These are phyloP conservation scores for Garrulus glandarius DNA, from an alignment of 2,797 vertebrate genomes.

Conservation along the genomic window DNA sequence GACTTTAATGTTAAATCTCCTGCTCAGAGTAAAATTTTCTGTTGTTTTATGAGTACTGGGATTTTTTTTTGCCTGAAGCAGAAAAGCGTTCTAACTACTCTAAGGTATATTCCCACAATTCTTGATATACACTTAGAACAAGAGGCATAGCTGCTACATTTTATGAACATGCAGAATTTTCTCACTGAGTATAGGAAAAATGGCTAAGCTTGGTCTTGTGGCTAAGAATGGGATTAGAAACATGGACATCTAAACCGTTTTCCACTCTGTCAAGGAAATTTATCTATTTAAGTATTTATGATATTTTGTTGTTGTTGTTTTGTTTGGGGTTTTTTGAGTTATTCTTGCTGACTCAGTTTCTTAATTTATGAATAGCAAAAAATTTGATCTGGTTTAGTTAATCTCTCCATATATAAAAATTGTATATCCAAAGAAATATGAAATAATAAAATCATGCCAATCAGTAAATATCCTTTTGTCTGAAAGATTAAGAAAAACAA, in stretches of 20 bases:
- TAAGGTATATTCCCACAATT: not conserved
- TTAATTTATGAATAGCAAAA: not conserved
- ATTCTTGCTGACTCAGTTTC: not conserved
- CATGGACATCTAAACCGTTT: not conserved
- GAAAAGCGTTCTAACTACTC: not conserved
- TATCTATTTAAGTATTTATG: not conserved
- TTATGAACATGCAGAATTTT: not conserved
- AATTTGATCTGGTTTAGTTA: not conserved
- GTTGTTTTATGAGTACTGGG: not conserved
- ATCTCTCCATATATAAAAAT: not conserved
- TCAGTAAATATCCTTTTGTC: not conserved
- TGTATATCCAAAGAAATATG: not conserved
- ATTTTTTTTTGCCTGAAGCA: not conserved
- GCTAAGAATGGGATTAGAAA: not conserved
- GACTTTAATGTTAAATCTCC: not conserved
- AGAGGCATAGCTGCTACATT: not conserved
- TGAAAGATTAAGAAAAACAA: not conserved
- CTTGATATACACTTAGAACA: not conserved
- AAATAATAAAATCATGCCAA: not conserved
- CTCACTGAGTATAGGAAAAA: not conserved
- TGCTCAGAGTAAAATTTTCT: not conserved
- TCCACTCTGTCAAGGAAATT: not conserved
- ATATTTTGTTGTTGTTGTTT: not conserved
- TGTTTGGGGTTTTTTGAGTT: not conserved
- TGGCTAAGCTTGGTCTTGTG: not conserved